These are phyloP conservation scores for Pantherophis alleghaniensis DNA, from an alignment of 2,797 vertebrate genomes.

Conservation along the genomic window DNA sequence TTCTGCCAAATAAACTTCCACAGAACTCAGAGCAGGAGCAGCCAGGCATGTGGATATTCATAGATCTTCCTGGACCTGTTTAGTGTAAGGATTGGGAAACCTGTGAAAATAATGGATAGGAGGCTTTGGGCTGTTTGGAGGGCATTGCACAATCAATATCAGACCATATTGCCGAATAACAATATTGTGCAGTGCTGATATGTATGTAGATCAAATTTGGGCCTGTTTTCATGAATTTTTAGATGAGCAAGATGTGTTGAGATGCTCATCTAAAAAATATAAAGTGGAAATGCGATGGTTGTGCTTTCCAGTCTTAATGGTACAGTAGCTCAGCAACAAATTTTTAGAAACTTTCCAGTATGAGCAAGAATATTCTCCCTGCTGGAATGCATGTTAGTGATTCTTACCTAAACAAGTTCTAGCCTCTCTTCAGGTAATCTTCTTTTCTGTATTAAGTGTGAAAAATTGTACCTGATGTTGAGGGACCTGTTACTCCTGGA, in stretches of 20 bases:
- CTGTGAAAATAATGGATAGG: not conserved
- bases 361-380: not conserved
- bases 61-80: not conserved
- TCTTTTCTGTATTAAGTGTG: not conserved
- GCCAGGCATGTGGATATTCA: no score
- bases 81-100: not conserved
- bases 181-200: not conserved
- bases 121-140: not conserved
- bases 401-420: not conserved
- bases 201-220: not conserved
- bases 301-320: not conserved
- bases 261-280: not conserved
- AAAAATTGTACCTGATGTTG: accelerated
- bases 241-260: not conserved
- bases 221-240: not conserved
- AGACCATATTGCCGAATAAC: not conserved
- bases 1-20: not conserved
- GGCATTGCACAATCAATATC: not conserved
- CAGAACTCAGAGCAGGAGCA: not conserved
- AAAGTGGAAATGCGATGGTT: not conserved
- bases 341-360: not conserved
- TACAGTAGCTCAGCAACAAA: not conserved
- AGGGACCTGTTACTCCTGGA: not conserved
- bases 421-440: not conserved
- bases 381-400: not conserved